A percentile compares a stretch with the other conserved stretches of the same genome.
phyloP scores from a whole-genome alignment of 2,888 invertebrate genomes.

The Melanostoma mellinum region DNA sequence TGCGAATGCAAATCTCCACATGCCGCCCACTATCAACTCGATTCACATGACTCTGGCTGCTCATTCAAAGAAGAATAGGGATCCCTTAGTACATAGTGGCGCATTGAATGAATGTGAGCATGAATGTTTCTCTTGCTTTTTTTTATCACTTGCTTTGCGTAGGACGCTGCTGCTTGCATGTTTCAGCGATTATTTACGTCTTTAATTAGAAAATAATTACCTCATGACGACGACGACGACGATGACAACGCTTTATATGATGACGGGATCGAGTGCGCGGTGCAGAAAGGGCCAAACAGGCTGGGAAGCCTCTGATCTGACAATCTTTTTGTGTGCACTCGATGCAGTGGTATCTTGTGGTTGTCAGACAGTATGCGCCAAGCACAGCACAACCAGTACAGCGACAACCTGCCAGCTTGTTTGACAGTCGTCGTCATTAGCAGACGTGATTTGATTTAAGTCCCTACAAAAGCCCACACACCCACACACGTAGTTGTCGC shows the following conservation, averaged over 20 bases:
- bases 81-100: constrained; percentile 15
- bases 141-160: not conserved
- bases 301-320: constrained; percentile 32
- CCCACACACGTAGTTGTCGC: constrained; percentile 61
- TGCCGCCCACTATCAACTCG: constrained; percentile 27
- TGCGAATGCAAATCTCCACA: constrained; percentile 14
- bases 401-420: constrained; percentile 53
- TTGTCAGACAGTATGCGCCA: constrained; percentile 61
- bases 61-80: constrained; percentile 16
- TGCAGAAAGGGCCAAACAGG: constrained; percentile 8
- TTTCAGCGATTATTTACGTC: constrained; percentile 75
- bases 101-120: constrained; percentile 31
- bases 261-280: constrained; percentile 36
- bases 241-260: not conserved
- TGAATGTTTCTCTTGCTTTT: constrained; percentile 9
- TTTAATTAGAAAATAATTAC: constrained; percentile 81
- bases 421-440: constrained; percentile 69
- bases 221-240: constrained; percentile 62
- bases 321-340: constrained; percentile 74
- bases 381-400: constrained; percentile 31
- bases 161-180: constrained; percentile 24
- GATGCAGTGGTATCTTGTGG: constrained; percentile 71
- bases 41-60: constrained; percentile 2
- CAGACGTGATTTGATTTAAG: constrained; percentile 71
- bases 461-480: constrained; percentile 40